Conservation (phyloP, 2,888 invertebrate species). For the Plusia festucae region DNA sequence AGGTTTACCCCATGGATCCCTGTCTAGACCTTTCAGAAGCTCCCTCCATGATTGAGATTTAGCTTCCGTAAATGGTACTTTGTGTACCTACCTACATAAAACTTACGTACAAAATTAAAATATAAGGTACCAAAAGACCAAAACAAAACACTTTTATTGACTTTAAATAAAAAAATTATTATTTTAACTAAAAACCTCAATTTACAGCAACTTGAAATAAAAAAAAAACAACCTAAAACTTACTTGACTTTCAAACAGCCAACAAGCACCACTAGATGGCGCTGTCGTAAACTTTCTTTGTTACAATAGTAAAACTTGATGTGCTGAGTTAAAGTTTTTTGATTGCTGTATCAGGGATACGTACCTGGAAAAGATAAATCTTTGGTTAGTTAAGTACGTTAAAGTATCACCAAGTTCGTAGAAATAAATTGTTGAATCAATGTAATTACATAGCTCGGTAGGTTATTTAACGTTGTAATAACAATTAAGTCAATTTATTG, state of each 20-base stretch:
- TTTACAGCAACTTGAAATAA: neutral
- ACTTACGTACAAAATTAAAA: too few relatives aligned
- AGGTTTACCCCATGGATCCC: too few relatives aligned
- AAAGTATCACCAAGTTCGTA: neutral
- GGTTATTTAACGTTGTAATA: too few relatives aligned
- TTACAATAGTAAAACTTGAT: slow-evolving; percentile 71
- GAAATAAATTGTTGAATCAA: neutral
- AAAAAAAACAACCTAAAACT: neutral
- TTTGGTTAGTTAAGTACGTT: slow-evolving; percentile 24
- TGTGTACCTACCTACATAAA: too few relatives aligned
- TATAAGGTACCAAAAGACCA: neutral
- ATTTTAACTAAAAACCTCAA: too few relatives aligned
- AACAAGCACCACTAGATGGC: slow-evolving; percentile 62
- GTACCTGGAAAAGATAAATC: slow-evolving; percentile 67
- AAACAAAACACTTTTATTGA: neutral
- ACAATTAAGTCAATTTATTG: neutral
- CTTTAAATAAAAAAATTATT: too few relatives aligned
- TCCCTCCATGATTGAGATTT: too few relatives aligned
- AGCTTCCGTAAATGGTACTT: too few relatives aligned
- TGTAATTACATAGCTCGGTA: neutral
- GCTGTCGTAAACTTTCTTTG: slow-evolving; percentile 65
- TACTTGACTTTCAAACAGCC: slow-evolving; percentile 7
- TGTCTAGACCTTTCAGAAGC: too few relatives aligned
- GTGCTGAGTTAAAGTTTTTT: slow-evolving; percentile 59
- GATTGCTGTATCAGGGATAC: slow-evolving; percentile 54